Base-by-base conservation (phyloP, 2,113 vertebrate species). In the Pogonocichla stellata region DNA sequence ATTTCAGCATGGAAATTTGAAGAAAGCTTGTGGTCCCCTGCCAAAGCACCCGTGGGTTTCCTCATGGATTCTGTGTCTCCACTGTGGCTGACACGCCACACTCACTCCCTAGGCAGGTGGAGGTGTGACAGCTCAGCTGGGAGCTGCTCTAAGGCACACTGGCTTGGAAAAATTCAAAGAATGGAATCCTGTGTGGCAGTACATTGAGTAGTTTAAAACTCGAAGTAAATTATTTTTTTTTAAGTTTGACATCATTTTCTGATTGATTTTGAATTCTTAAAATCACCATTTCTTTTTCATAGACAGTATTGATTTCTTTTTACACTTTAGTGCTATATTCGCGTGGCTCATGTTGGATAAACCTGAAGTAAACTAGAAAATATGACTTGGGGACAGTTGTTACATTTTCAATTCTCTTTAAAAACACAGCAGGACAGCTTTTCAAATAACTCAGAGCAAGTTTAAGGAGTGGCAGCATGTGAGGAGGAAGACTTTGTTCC, bases 21-120 rank as follows among this genome's bases (percentile, higher is more conserved):
- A n/a, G 14, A 11, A 5, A 67, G 38, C 8, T 61, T 9, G 0
- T 26, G 33, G 11, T 3, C 18, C 6, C 23, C 43, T 87, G 61
- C 47, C 34, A 81, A 12, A 42, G 12, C 9, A 47, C 3, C 36
- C 1, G 0, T 2, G 0, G n/a, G 38, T 47, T 74, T 83, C 66
- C 42, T 7, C 5, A 16, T 2, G 48, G 70, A 29, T 9, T 58
- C 72, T 31, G 18, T 45, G n/a, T 42, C 70, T 62, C 38, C 0
- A 0, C 3, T 33, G 40, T 3, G 17, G 10, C 64, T 51, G 58
- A 24, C 1, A 0, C 9, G 4, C 42, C 25, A 2, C 1, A 1
- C 19, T 47, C 4, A 0, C 24, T 56, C 14, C 14, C 7, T 2
- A 9, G 66, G 47, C 77, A 48, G 54, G 31, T 43, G 33, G 38